These are phyloP conservation scores for Artemia sinica DNA, from an alignment of 2,888 invertebrate species.

Conservation along the genomic window DNA sequence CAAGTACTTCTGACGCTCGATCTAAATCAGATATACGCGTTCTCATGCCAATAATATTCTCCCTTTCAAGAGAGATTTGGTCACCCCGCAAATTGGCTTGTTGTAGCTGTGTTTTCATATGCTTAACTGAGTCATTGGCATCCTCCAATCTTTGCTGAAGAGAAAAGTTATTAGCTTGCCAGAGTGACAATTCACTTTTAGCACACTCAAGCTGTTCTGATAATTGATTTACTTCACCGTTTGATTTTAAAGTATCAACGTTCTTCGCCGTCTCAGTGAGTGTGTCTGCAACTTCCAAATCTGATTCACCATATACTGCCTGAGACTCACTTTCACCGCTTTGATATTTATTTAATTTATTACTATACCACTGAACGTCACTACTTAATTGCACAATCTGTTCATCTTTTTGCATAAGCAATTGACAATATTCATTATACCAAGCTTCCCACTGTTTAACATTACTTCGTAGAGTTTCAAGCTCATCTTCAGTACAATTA, in stretches of 20 bases:
- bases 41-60: constrained; percentile 10
- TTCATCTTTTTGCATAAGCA: not conserved
- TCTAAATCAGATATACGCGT: constrained; percentile 3
- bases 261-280: not conserved
- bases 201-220: not conserved
- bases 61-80: not conserved
- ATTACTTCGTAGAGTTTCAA: not conserved
- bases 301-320: not conserved
- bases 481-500: too few species aligned
- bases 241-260: not conserved
- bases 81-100: not conserved
- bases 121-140: not conserved
- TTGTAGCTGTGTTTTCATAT: not conserved
- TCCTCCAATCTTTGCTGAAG: not conserved
- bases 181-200: not conserved
- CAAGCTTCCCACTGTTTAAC: not conserved
- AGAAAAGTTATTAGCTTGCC: not conserved
- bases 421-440: not conserved
- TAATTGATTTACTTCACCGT: not conserved
- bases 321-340: not conserved
- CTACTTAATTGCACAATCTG: not conserved
- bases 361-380: constrained; percentile 9
- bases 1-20: constrained; percentile 9
- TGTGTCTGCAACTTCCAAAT: not conserved
- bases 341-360: not conserved